Evolutionary conservation across 2,888 invertebrate species (phyloP).

Genomic region (Diplolepis rosae): DNA sequence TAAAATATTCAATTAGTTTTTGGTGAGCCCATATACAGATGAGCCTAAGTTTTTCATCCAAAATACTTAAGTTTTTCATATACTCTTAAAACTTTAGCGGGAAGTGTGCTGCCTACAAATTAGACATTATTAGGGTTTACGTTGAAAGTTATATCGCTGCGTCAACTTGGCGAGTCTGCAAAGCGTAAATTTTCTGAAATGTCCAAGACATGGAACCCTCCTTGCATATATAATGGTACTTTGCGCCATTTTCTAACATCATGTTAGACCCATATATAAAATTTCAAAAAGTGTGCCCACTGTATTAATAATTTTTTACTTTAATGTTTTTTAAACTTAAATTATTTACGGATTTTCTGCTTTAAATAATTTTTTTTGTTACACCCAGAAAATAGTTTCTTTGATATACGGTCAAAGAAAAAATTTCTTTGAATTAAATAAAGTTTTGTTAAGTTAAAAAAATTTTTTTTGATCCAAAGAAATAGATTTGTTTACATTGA

Average conservation of each 20-base stretch:
- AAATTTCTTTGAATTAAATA: no score
- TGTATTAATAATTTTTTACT: not conserved
- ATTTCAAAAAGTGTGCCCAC: not conserved
- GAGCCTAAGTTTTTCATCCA: not conserved
- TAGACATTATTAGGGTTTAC: conserved; percentile 66
- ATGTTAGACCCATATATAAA: conserved; percentile 7
- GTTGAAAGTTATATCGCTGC: conserved; percentile 58
- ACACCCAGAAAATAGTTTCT: no score
- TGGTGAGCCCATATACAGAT: not conserved
- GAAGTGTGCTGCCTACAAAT: conserved; percentile 60
- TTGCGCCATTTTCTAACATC: conserved; percentile 37
- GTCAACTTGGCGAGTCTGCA: conserved; percentile 41
- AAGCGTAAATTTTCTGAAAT: conserved; percentile 52
- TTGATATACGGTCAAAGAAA: no score
- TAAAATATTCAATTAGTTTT: not conserved
- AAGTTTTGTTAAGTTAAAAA: no score
- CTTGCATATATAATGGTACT: conserved; percentile 52
- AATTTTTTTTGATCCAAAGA: no score
- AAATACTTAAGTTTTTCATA: not conserved
- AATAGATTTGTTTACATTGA: no score
- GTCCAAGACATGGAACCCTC: conserved; percentile 54
- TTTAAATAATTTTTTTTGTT: no score
- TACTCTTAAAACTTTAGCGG: conserved; percentile 53
- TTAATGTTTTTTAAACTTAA: not conserved
- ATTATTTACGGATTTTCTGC: no score